Percentiles rank a stretch among this genome's conserved stretches.
These are phyloP conservation scores for Peromyscus eremicus DNA, from an alignment of 2,797 vertebrate species.

Conservation along the genomic window DNA sequence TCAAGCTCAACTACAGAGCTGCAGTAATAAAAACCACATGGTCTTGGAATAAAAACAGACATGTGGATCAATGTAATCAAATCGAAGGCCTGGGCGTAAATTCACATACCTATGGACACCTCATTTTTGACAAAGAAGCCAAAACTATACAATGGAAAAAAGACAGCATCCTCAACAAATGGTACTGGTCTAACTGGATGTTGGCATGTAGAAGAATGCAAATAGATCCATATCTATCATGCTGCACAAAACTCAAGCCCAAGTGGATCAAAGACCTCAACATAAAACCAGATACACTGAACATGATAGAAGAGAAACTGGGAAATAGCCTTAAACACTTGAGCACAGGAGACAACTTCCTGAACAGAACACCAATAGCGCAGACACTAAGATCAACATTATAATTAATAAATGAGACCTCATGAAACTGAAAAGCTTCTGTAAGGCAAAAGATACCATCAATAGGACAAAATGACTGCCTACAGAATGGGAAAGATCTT, in stretches of 20 bases:
- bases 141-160: background rate
- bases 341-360: background rate
- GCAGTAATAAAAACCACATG: background rate
- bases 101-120: background rate
- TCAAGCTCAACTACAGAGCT: background rate
- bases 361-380: background rate
- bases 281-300: background rate
- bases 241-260: background rate
- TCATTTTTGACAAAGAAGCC: background rate
- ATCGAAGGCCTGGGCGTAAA: background rate
- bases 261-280: background rate
- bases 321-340: background rate
- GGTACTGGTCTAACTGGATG: background rate
- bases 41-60: background rate
- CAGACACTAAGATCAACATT: background rate
- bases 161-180: background rate
- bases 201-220: background rate
- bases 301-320: background rate
- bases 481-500: background rate
- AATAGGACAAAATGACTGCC: background rate
- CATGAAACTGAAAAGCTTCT: background rate
- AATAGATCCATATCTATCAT: background rate
- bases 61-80: background rate
- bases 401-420: background rate
- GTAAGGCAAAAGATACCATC: background rate